These are phyloP conservation scores for Notiomystis cincta DNA, from an alignment of 2,113 vertebrate species.

Conservation along the genomic window DNA sequence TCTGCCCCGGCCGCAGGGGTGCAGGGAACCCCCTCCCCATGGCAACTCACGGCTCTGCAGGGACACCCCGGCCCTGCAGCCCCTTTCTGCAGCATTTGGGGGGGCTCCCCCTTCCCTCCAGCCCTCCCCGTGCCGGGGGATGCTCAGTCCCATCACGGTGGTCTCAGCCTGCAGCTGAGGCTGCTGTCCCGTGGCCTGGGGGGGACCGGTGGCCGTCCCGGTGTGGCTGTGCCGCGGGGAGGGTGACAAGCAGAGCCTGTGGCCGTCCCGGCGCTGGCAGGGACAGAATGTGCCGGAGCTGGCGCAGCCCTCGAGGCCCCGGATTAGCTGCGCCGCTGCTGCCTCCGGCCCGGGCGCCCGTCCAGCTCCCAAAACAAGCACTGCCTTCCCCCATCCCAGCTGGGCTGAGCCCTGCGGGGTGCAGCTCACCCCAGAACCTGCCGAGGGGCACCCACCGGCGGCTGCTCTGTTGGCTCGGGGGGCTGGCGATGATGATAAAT, in stretches of 20 bases:
- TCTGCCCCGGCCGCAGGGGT: accelerated
- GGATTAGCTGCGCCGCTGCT: background rate
- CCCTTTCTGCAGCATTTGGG: background rate
- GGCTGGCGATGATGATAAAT: accelerated
- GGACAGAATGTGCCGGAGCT: slow-evolving; percentile 47
- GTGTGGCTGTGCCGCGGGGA: accelerated
- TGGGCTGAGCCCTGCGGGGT: background rate
- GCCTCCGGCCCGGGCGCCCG: background rate
- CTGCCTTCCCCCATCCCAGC: background rate
- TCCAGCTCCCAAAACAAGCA: slow-evolving; percentile 13
- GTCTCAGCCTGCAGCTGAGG: accelerated
- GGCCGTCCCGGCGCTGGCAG: background rate
- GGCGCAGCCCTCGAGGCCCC: background rate
- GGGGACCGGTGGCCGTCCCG: background rate
- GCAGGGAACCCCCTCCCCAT: accelerated
- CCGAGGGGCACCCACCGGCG: background rate
- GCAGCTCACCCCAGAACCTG: background rate
- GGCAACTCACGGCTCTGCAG: accelerated
- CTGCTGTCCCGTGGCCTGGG: background rate
- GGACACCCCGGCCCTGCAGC: background rate
- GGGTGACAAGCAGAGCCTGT: background rate
- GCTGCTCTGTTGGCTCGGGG: background rate
- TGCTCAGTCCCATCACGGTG: accelerated
- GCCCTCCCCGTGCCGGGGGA: accelerated
- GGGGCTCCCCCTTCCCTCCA: background rate